Conservation (phyloP, 2,113 vertebrate genomes). For the Macaca mulatta region DNA sequence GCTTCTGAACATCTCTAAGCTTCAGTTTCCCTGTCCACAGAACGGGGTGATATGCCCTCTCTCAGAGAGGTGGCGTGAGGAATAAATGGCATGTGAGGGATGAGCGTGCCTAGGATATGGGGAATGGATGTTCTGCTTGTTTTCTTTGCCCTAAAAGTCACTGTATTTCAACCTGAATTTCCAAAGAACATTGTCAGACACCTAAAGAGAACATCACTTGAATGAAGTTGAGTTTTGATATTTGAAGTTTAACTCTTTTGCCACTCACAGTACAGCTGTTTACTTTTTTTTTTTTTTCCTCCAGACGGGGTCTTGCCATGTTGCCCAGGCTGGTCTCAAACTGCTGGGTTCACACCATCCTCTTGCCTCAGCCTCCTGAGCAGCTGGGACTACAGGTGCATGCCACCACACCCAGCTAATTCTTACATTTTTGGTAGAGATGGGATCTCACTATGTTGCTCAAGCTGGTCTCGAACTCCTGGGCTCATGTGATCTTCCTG, state of each 20-base stretch:
- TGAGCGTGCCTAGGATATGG: not conserved
- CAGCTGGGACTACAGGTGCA: no score
- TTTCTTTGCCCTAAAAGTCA: not conserved
- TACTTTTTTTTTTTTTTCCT: no score
- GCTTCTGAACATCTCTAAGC: not conserved
- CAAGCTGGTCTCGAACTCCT: no score
- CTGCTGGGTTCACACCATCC: no score
- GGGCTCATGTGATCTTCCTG: no score
- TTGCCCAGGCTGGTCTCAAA: no score
- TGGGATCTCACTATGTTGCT: no score
- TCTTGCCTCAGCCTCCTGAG: no score
- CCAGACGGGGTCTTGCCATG: no score
- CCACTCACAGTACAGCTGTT: not conserved
- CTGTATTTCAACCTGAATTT: not conserved
- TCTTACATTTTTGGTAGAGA: no score
- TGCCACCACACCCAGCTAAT: no score
- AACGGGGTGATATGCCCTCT: not conserved
- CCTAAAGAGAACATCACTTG: not conserved
- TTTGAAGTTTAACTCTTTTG: not conserved
- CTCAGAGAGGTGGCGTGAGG: not conserved
- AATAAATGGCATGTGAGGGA: not conserved
- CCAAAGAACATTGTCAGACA: not conserved
- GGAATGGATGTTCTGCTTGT: not conserved
- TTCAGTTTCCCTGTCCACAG: not conserved
- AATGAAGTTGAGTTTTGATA: not conserved